Conservation (phyloP, 2,888 invertebrate genomes). For the Orchesella flavescens region DNA sequence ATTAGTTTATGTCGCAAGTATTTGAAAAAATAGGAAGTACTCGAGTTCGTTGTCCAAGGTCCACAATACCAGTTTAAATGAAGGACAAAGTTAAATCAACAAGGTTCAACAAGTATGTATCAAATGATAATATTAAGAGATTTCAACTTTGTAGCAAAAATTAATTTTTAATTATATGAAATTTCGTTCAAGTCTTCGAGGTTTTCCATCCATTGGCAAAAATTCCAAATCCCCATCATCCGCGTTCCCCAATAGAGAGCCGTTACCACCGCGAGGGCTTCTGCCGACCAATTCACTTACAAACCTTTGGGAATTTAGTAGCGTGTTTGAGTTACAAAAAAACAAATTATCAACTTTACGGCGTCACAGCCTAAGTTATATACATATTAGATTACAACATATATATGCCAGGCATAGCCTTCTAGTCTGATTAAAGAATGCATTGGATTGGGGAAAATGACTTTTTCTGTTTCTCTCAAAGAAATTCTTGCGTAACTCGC, state of each 20-base stretch:
- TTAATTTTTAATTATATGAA: constrained; percentile 30
- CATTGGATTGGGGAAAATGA: too few species aligned
- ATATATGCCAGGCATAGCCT: background rate
- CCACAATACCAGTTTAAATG: background rate
- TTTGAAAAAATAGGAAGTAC: constrained; percentile 24
- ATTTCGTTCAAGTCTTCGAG: constrained; percentile 51
- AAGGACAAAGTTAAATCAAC: constrained; percentile 3
- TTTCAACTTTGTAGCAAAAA: background rate
- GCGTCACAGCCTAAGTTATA: too few species aligned
- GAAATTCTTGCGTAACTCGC: too few species aligned
- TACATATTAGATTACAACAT: background rate
- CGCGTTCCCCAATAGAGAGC: constrained; percentile 65
- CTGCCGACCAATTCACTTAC: constrained; percentile 71
- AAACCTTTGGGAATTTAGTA: constrained; percentile 66
- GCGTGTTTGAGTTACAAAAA: background rate
- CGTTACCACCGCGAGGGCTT: constrained; percentile 66
- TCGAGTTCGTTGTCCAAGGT: constrained; percentile 21
- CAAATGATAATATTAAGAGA: constrained; percentile 7
- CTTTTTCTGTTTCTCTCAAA: too few species aligned
- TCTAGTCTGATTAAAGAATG: too few species aligned
- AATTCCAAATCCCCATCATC: constrained; percentile 70
- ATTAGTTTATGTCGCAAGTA: background rate
- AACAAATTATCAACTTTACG: background rate
- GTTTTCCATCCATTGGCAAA: constrained; percentile 65
- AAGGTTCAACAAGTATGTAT: background rate